Conservation (phyloP, 2,797 vertebrate genomes). For the Micrastur ruficollis region DNA sequence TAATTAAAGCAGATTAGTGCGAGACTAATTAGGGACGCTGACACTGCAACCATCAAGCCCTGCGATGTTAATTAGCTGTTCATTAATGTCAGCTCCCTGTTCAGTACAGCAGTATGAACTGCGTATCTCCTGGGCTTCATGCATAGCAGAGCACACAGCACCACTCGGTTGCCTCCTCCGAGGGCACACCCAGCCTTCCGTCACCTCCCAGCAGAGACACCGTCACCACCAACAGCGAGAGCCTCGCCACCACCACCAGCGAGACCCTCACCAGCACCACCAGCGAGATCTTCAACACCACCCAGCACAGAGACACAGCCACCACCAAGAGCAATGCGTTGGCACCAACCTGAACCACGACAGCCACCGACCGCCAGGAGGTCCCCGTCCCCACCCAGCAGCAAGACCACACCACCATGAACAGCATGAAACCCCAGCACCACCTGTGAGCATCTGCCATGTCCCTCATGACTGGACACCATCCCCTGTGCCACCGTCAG, state of each 20-base stretch:
- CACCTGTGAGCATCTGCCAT: neutral
- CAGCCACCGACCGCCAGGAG: neutral
- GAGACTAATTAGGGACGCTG: slow-evolving; percentile 80
- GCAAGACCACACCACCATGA: neutral
- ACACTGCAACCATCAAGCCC: slow-evolving; percentile 77
- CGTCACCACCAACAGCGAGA: neutral
- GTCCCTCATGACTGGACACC: neutral
- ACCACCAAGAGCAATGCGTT: neutral
- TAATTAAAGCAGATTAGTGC: slow-evolving; percentile 82
- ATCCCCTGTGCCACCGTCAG: fast-evolving
- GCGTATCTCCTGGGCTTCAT: slow-evolving; percentile 49
- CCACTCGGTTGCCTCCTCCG: neutral
- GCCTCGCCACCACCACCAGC: neutral
- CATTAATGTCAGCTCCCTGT: slow-evolving; percentile 76
- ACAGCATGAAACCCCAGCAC: neutral
- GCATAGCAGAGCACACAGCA: neutral
- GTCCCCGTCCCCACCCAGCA: neutral
- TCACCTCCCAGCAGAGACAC: neutral
- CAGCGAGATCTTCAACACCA: neutral
- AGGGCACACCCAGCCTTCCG: neutral
- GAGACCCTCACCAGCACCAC: neutral
- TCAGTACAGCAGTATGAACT: slow-evolving; percentile 67
- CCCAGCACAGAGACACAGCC: neutral
- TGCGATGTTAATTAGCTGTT: slow-evolving; percentile 81
- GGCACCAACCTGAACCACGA: neutral